Conservation (phyloP, 2,113 vertebrate genomes). For the Aix galericulata region DNA sequence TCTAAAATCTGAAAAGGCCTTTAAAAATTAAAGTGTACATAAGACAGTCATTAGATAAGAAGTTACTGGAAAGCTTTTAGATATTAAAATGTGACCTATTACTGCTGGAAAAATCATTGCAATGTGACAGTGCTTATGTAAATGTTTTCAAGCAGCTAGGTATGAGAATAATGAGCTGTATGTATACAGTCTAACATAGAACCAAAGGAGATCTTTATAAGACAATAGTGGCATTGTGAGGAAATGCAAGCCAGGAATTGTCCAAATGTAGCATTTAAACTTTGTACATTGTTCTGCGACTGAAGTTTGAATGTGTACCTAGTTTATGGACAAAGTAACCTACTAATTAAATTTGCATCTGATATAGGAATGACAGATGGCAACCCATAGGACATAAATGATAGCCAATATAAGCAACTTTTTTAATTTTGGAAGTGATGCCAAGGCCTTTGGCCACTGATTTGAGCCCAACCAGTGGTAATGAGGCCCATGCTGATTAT, state of each 20-base stretch:
- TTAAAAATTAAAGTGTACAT: not conserved
- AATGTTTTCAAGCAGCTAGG: not conserved
- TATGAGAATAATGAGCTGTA: not conserved
- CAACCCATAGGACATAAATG: conserved; percentile 23
- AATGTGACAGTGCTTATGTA: not conserved
- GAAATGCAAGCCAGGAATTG: not conserved
- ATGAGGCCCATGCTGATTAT: conserved; percentile 11
- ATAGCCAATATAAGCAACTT: not conserved
- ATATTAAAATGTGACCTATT: not conserved
- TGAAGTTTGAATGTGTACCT: not conserved
- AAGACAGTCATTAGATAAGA: not conserved
- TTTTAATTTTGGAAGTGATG: conserved; percentile 15
- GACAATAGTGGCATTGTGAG: not conserved
- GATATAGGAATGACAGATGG: conserved; percentile 47
- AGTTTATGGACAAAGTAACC: not conserved
- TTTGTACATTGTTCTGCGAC: not conserved
- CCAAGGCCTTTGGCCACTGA: not conserved
- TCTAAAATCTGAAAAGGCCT: not conserved
- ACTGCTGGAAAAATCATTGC: not conserved
- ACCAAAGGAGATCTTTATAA: not conserved
- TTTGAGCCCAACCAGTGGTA: conserved; percentile 23
- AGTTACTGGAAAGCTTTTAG: not conserved
- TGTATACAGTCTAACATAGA: not conserved
- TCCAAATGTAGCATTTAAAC: not conserved
- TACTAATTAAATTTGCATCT: not conserved